Conservation (phyloP, 2,888 invertebrate species). For the Athalia cordata region DNA sequence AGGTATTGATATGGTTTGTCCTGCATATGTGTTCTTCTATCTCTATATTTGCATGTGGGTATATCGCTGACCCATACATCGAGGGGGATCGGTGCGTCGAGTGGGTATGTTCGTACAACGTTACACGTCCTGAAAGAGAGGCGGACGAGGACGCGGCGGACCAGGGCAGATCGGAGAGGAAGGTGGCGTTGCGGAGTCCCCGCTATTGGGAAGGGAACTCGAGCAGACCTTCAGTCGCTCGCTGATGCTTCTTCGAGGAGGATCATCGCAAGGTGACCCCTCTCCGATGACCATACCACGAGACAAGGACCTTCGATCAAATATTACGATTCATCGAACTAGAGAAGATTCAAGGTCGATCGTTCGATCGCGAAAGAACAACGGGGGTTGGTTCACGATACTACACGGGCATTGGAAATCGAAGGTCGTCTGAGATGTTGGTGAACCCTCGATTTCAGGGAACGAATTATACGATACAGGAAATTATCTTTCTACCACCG, state of each 20-base stretch:
- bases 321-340: background rate
- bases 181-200: slow-evolving; percentile 46
- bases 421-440: too few species aligned
- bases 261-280: slow-evolving; percentile 54
- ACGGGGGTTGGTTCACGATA: too few species aligned
- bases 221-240: slow-evolving; percentile 67
- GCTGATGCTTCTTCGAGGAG: slow-evolving; percentile 68
- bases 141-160: background rate
- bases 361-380: too few species aligned
- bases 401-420: too few species aligned
- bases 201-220: slow-evolving; percentile 43
- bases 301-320: background rate
- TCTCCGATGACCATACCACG: background rate
- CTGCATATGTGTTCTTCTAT: too few species aligned
- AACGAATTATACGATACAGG: too few species aligned
- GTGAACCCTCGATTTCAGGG: too few species aligned
- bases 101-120: background rate
- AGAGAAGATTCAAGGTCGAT: too few species aligned
- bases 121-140: background rate
- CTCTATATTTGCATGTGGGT: too few species aligned
- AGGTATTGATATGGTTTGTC: too few species aligned
- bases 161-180: slow-evolving; percentile 47
- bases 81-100: background rate
- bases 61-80: too few species aligned
- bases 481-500: too few species aligned